phyloP scores from a whole-genome alignment of 2,888 invertebrate species.

The Timema podura region DNA sequence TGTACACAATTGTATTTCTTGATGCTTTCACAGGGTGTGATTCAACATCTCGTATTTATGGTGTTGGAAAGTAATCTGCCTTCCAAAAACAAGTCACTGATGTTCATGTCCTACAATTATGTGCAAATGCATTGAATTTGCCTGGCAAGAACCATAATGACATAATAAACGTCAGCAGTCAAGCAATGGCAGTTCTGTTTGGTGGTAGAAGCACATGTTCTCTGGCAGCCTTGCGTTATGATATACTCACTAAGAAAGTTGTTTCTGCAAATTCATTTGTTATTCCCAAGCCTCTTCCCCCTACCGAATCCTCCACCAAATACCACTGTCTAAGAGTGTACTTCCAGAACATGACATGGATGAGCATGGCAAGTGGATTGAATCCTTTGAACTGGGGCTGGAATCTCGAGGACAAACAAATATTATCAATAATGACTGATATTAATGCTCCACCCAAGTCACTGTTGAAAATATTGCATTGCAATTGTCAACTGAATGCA shows the following conservation, averaged over 20 bases:
- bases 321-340: neutral
- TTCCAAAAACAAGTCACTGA: neutral
- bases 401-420: conserved; percentile 6
- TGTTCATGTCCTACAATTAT: neutral
- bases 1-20: too few relatives aligned
- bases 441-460: neutral
- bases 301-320: neutral
- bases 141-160: neutral
- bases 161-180: neutral
- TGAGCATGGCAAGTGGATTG: neutral
- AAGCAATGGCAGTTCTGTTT: neutral
- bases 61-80: neutral
- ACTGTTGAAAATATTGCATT: too few relatives aligned
- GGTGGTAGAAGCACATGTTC: too few relatives aligned
- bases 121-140: neutral
- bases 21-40: neutral
- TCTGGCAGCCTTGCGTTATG: too few relatives aligned
- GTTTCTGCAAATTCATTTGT: neutral
- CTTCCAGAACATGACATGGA: neutral
- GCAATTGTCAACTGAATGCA: too few relatives aligned
- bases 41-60: too few relatives aligned
- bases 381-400: conserved; percentile 5
- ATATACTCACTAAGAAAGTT: neutral
- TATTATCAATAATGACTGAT: neutral
- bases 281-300: neutral